Base-by-base conservation (phyloP, 1,140 invertebrate genomes). In the Prorops nasuta region DNA sequence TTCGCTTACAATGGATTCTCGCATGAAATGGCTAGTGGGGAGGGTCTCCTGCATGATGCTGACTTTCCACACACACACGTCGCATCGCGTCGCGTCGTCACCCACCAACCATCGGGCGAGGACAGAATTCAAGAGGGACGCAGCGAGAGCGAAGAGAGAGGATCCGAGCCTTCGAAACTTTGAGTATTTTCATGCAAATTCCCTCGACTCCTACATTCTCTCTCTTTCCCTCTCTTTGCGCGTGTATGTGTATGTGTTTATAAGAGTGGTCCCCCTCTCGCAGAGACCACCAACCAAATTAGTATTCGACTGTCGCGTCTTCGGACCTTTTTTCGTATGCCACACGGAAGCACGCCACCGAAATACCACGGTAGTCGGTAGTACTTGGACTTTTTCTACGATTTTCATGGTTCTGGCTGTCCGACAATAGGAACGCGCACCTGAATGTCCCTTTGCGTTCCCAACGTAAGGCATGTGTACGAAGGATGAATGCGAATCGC, bases 161-260 rank as follows among this genome's bases (percentile, higher is more conserved):
- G 32, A 50, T 62, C 49, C 58, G 36, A 60, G 45, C 34, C 54
- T 62, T 53, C 58, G 36, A 60, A 57, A 57, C 44, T 63, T 56
- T 51, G 34, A 47, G 48, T 50, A 63, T 63, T 63, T 62, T 63
- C 58, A 63, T 63, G 60, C 51, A 63, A 63, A 63, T 63, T 51
- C 42, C 10, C 39, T 32, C 34, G 21, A 39, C 10, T 50, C 43
- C 15, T 20, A 17, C 17, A 19, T 16, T 10, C 24, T 12, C 12
- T 28, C 32, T 10, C 24, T 36, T 12, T 3, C 9, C 12, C 7
- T 17, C 14, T 21, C 20, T 7, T n/a, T n/a, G n/a, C n/a, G n/a
- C n/a, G n/a, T n/a, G n/a, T n/a, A n/a, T n/a, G n/a, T n/a, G n/a
- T n/a, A n/a, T n/a, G n/a, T n/a, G n/a, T n/a, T n/a, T n/a, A n/a